Evolutionary conservation across 2,797 vertebrate genomes (phyloP).

Genomic region (Chelidonichthys spinosus): DNA sequence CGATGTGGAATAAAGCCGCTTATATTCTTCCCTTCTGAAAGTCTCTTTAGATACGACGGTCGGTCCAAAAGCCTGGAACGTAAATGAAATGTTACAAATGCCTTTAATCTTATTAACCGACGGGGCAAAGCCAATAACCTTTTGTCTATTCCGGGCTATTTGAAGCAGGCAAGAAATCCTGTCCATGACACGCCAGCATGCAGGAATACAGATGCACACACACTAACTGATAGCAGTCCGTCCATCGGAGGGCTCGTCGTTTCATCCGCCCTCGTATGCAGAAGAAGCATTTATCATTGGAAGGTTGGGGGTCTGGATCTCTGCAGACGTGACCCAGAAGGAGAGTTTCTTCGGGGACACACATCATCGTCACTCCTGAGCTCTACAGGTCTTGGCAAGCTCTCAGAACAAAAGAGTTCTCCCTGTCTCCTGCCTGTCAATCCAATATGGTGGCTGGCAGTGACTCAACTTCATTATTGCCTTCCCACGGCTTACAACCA

Average conservation of each 20-base stretch:
- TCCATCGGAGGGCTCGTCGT: conserved; percentile 17
- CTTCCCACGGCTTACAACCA: conserved; percentile 70
- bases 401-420: conserved; percentile 62
- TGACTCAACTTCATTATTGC: conserved; percentile 75
- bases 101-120: conserved; percentile 54
- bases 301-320: background rate
- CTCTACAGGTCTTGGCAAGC: conserved; percentile 31
- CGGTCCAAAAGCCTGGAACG: conserved; percentile 45
- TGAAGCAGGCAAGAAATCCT: conserved; percentile 43
- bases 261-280: background rate
- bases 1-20: conserved; percentile 44
- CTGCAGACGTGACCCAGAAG: conserved; percentile 1
- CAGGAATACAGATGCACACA: conserved; percentile 40
- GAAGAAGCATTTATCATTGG: background rate
- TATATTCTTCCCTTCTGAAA: conserved; percentile 27
- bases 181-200: conserved; percentile 60
- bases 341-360: conserved; percentile 14
- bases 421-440: conserved; percentile 63
- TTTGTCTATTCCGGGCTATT: conserved; percentile 72
- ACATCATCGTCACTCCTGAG: conserved; percentile 52
- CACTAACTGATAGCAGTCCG: conserved; percentile 16
- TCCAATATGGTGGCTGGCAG: conserved; percentile 71
- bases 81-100: conserved; percentile 47
- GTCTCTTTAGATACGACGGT: conserved; percentile 43
- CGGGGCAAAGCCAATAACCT: conserved; percentile 70